These are phyloP conservation scores for Trochalopteron elliotii DNA, from an alignment of 2,113 vertebrate species.

Conservation along the genomic window DNA sequence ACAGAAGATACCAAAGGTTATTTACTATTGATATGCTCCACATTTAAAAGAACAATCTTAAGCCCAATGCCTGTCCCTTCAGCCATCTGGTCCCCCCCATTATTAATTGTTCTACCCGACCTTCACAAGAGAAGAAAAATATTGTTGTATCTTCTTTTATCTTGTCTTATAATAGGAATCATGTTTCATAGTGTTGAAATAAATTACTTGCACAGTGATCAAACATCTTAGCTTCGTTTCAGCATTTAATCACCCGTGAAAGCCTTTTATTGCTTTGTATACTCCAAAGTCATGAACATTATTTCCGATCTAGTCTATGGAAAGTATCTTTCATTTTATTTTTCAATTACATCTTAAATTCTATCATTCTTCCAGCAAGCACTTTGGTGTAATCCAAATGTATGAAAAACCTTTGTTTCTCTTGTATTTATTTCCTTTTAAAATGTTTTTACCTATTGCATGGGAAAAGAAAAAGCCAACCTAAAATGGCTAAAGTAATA, in stretches of 20 bases:
- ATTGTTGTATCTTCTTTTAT: slow-evolving; percentile 61
- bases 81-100: slow-evolving; percentile 1
- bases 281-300: slow-evolving; percentile 50
- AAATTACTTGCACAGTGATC: slow-evolving; percentile 56
- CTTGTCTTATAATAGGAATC: slow-evolving; percentile 60
- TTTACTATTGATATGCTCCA: not conserved
- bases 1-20: not conserved
- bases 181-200: slow-evolving; percentile 60
- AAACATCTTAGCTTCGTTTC: slow-evolving; percentile 60
- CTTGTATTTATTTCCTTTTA: not conserved
- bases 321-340: slow-evolving; percentile 44
- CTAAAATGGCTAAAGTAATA: not conserved
- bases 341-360: slow-evolving; percentile 44
- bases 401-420: not conserved
- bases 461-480: not conserved
- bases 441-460: not conserved
- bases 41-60: slow-evolving; percentile 18
- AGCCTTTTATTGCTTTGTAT: slow-evolving; percentile 53
- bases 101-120: slow-evolving; percentile 50
- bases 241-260: slow-evolving; percentile 63
- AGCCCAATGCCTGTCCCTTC: slow-evolving; percentile 8
- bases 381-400: not conserved
- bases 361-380: not conserved
- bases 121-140: slow-evolving; percentile 51
- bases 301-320: slow-evolving; percentile 43